Percentiles rank a stretch among this genome's conserved stretches.
Conservation (phyloP, 2,113 vertebrate genomes). For the Gorsachius goisagi region DNA sequence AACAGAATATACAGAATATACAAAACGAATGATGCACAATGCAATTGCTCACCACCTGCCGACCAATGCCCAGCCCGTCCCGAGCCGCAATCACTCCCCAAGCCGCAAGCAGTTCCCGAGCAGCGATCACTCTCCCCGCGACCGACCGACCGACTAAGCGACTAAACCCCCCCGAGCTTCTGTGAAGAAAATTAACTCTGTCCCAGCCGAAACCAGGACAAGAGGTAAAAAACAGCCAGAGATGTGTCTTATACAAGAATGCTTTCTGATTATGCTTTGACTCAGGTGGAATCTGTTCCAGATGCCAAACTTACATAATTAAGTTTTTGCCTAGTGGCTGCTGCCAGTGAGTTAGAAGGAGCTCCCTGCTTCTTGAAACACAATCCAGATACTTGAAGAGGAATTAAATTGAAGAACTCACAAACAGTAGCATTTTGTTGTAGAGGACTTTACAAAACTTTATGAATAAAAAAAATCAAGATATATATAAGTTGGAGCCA, state of each 20-base stretch:
- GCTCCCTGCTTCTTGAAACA: background rate
- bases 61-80: too few species aligned
- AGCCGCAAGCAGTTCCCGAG: too few species aligned
- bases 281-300: background rate
- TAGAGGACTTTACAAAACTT: background rate
- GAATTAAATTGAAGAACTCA: background rate
- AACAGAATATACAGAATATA: too few species aligned
- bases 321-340: background rate
- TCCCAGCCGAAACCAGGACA: too few species aligned
- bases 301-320: background rate
- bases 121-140: too few species aligned
- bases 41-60: too few species aligned
- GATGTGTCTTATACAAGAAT: background rate
- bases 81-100: too few species aligned
- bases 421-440: background rate
- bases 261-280: background rate
- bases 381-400: background rate
- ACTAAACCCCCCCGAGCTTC: too few species aligned
- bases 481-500: background rate
- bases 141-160: too few species aligned
- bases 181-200: too few species aligned
- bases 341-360: background rate
- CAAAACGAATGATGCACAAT: too few species aligned
- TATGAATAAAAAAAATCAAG: background rate
- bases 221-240: background rate